phyloP scores from a whole-genome alignment of 2,797 vertebrate species.

The Brotula barbata region DNA sequence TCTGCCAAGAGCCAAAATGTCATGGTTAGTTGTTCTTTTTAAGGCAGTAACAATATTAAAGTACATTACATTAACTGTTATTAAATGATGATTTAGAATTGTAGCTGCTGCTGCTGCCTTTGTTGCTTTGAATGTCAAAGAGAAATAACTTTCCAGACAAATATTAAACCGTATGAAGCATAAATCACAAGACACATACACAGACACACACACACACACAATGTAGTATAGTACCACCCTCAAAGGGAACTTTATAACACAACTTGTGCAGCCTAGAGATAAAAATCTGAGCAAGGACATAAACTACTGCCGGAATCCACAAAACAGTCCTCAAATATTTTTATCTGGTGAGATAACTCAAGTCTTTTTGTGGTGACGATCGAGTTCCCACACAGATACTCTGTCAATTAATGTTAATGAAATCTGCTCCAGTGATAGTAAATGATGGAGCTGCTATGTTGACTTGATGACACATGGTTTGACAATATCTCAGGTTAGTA shows the following conservation, averaged over 20 bases:
- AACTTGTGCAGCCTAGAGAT: conserved; percentile 21
- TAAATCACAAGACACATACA: conserved; percentile 45
- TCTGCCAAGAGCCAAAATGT: conserved; percentile 46
- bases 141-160: conserved; percentile 40
- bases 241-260: conserved; percentile 19
- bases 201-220: conserved; percentile 29
- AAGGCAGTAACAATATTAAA: conserved; percentile 39
- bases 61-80: not conserved
- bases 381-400: not conserved
- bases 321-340: conserved; percentile 39
- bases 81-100: conserved; percentile 9
- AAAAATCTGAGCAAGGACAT: conserved; percentile 1
- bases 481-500: conserved; percentile 7
- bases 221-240: conserved; percentile 19
- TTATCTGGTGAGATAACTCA: conserved; percentile 25
- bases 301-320: conserved; percentile 13
- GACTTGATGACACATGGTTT: not conserved
- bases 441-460: conserved; percentile 9
- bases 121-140: conserved; percentile 28
- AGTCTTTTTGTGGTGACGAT: conserved; percentile 20
- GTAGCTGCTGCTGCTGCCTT: conserved; percentile 18
- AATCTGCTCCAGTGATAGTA: conserved; percentile 16
- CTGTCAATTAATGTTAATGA: conserved; percentile 19
- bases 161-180: conserved; percentile 49
- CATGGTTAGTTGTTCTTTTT: conserved; percentile 33